Conservation (phyloP, 2,797 vertebrate species). For the Centroberyx gerrardi region DNA sequence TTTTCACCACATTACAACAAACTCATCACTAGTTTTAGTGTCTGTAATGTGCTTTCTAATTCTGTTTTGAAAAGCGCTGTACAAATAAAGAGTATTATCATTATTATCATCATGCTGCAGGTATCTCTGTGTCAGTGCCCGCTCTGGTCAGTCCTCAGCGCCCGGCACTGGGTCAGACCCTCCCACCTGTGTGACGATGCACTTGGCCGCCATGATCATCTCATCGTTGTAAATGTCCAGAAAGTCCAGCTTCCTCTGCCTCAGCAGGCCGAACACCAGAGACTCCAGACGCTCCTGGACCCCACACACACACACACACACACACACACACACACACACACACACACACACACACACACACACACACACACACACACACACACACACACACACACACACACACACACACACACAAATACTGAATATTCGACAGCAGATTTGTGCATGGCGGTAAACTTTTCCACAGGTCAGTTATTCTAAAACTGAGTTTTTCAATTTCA, state of each 20-base stretch:
- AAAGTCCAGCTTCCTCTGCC: conserved; percentile 97
- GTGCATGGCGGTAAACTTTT: no score
- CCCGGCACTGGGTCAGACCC: no score
- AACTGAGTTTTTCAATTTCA: background rate
- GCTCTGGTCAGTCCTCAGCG: no score
- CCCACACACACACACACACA: conserved; percentile 20
- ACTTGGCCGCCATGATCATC: conserved; percentile 93
- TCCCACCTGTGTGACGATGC: conserved; percentile 93
- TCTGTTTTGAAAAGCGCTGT: no score
- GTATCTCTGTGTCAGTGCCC: no score
- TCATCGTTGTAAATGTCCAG: conserved; percentile 96
- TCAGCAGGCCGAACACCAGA: conserved; percentile 94
- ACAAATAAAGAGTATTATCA: no score
- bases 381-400: background rate
- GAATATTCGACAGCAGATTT: background rate
- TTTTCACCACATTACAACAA: background rate
- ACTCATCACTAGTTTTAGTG: no score
- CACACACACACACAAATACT: background rate
- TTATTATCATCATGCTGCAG: no score
- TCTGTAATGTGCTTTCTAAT: no score
- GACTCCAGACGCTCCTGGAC: conserved; percentile 93
- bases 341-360: background rate
- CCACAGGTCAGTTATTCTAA: no score
- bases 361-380: no score
- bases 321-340: conserved; percentile 36